These are phyloP conservation scores for Drosophila phalerata DNA, from an alignment of 2,888 invertebrate species.

Conservation along the genomic window DNA sequence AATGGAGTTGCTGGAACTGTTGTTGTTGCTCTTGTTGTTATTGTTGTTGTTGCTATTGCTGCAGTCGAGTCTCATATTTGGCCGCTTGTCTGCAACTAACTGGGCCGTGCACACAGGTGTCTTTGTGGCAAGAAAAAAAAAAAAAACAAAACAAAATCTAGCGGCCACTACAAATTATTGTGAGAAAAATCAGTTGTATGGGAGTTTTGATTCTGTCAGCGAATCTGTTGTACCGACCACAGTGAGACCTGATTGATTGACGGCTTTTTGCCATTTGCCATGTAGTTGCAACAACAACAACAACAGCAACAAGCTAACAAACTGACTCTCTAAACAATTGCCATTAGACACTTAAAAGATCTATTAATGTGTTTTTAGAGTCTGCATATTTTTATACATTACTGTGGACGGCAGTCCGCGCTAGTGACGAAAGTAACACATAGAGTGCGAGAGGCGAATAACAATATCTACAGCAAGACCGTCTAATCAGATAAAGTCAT, in stretches of 20 bases:
- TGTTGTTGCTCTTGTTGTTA: conserved; percentile 5
- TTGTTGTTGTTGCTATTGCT: conserved; percentile 11
- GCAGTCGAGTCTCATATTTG: conserved; percentile 64
- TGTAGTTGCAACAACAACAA: no score
- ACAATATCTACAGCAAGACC: no score
- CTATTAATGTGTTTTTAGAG: neutral
- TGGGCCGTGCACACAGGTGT: conserved; percentile 68
- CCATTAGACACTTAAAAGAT: conserved; percentile 7
- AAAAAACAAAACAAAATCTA: conserved; percentile 38
- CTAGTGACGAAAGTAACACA: no score
- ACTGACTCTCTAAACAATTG: conserved; percentile 16
- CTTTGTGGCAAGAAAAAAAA: conserved; percentile 39
- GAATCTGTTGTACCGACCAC: conserved; percentile 47
- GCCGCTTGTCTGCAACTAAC: conserved; percentile 51
- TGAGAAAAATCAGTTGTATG: conserved; percentile 78
- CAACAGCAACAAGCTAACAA: conserved; percentile 15
- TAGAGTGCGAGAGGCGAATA: no score
- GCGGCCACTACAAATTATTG: conserved; percentile 76
- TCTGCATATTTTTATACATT: no score
- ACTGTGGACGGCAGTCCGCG: no score
- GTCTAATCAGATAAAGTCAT: no score
- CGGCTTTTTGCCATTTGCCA: conserved; percentile 32
- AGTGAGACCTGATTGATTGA: conserved; percentile 54
- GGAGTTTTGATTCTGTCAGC: conserved; percentile 53
- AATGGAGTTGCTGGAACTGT: conserved; percentile 31